Percentiles rank a stretch among this genome's conserved stretches.
These are phyloP conservation scores for Ophioninae sp. DNA, from an alignment of 2,888 invertebrate species.

Conservation along the genomic window DNA sequence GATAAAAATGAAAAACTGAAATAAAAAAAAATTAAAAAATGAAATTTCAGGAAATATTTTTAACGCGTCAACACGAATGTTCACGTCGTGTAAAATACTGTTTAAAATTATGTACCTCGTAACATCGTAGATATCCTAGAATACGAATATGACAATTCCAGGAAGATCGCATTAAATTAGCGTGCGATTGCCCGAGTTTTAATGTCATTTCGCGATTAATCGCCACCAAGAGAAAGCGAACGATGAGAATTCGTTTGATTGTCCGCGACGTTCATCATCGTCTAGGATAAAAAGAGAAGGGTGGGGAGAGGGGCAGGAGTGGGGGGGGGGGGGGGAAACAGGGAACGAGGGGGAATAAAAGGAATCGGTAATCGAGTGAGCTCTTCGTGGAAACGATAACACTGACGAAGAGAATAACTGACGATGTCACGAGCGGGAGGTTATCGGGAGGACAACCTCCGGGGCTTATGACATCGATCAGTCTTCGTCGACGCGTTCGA, in stretches of 20 bases:
- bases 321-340: constrained; percentile 10
- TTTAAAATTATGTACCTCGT: background rate
- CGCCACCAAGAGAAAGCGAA: constrained; percentile 32
- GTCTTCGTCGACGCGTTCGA: constrained; percentile 75
- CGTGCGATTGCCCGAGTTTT: constrained; percentile 55
- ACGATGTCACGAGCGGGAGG: constrained; percentile 76
- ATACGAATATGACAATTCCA: constrained; percentile 36
- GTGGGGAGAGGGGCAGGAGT: constrained; percentile 11
- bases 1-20: too few relatives aligned
- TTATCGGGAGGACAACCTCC: constrained; percentile 76
- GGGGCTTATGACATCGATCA: constrained; percentile 80
- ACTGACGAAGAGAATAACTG: constrained; percentile 52
- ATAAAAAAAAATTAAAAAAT: too few relatives aligned
- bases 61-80: background rate
- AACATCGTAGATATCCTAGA: constrained; percentile 56
- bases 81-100: background rate
- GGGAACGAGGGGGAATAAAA: constrained; percentile 61
- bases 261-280: constrained; percentile 32
- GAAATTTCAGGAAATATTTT: background rate
- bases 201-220: constrained; percentile 50
- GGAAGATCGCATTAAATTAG: constrained; percentile 57
- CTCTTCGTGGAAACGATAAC: constrained; percentile 75
- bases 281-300: constrained; percentile 47
- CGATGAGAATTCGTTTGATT: constrained; percentile 48
- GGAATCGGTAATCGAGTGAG: constrained; percentile 68